Conservation (phyloP, 1,140 invertebrate species). For the Theocolax elegans region DNA sequence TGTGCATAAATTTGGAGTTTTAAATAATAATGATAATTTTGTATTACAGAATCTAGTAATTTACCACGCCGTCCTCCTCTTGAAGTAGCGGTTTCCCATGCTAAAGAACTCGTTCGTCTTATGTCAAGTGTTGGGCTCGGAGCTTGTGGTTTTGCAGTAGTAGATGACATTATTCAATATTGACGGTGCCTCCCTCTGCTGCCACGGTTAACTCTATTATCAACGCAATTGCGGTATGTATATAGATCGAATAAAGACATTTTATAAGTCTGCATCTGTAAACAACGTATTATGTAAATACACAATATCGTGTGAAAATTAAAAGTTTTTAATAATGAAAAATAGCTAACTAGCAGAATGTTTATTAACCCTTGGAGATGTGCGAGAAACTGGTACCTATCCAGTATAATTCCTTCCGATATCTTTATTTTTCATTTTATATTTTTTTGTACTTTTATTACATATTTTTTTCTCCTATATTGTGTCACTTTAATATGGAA, state of each 20-base stretch:
- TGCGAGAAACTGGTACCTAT: background rate
- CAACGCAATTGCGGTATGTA: background rate
- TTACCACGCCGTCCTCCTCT: slow-evolving; percentile 89
- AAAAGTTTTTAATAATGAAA: no score
- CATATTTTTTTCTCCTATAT: no score
- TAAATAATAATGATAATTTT: background rate
- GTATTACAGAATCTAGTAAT: slow-evolving; percentile 84
- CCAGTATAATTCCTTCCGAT: background rate
- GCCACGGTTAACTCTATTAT: slow-evolving; percentile 49
- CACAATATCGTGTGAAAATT: no score
- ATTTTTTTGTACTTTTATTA: no score
- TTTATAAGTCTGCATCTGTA: background rate
- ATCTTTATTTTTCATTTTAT: no score
- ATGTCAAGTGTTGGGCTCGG: slow-evolving; percentile 92
- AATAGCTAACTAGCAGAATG: no score
- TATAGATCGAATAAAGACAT: background rate
- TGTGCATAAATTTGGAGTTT: no score
- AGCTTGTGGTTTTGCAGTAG: slow-evolving; percentile 91
- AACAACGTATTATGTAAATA: background rate
- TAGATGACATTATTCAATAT: slow-evolving; percentile 77
- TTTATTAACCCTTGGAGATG: no score
- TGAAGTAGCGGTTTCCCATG: slow-evolving; percentile 91
- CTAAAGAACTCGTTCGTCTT: slow-evolving; percentile 85
- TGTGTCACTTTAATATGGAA: no score
- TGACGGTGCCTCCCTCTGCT: slow-evolving; percentile 68